These are phyloP conservation scores for Taxidea taxus DNA, from an alignment of 2,113 vertebrate genomes.

Conservation along the genomic window DNA sequence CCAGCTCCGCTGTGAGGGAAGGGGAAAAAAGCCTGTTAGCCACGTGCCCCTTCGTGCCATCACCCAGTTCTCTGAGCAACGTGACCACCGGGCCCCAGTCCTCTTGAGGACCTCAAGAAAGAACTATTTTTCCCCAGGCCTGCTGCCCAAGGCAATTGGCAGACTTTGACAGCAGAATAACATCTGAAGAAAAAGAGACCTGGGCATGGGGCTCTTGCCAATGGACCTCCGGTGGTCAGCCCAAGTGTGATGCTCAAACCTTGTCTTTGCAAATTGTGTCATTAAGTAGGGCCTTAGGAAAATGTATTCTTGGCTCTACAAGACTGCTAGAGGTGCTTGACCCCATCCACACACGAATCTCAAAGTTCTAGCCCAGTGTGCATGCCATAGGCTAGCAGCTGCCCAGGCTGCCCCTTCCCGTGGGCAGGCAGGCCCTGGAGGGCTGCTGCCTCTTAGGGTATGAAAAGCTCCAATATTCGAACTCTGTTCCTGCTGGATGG, in stretches of 20 bases:
- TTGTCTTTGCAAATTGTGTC: background rate
- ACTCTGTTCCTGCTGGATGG: background rate
- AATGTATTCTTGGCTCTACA: background rate
- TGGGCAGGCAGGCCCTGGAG: background rate
- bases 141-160: background rate
- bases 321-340: background rate
- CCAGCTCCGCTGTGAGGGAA: constrained; percentile 93
- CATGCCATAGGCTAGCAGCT: background rate
- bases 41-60: rapidly evolving
- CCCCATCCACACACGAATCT: background rate
- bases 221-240: background rate
- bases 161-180: background rate
- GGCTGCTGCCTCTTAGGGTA: background rate
- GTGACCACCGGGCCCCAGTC: background rate
- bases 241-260: background rate
- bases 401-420: rapidly evolving
- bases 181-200: background rate
- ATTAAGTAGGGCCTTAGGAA: background rate
- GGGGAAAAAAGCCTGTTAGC: background rate
- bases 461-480: background rate
- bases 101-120: background rate
- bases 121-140: background rate
- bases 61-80: background rate
- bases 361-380: background rate
- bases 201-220: background rate